Conservation (phyloP, 2,113 vertebrate species). For the Hippocampus abdominalis region DNA sequence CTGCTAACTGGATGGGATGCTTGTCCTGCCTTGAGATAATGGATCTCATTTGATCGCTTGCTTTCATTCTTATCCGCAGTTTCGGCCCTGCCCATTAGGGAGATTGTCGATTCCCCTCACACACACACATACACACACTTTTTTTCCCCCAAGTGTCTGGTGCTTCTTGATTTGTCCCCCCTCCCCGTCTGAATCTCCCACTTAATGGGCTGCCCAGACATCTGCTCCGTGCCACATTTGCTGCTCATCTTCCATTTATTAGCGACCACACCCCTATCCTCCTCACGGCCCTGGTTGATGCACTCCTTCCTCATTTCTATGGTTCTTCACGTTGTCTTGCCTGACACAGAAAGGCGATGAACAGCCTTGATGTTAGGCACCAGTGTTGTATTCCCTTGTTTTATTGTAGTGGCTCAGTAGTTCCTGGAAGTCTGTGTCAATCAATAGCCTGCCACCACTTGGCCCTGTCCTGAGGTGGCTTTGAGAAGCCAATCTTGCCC, state of each 20-base stretch:
- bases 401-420: slow-evolving; percentile 12
- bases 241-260: slow-evolving; percentile 25
- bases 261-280: slow-evolving; percentile 10
- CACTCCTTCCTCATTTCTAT: not conserved
- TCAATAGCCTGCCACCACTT: slow-evolving; percentile 40
- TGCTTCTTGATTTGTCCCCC: not conserved
- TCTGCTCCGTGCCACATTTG: slow-evolving; percentile 17
- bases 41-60: slow-evolving; percentile 47
- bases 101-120: slow-evolving; percentile 1
- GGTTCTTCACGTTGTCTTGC: not conserved
- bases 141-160: not conserved
- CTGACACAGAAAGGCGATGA: slow-evolving; percentile 7
- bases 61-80: slow-evolving; percentile 46
- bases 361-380: slow-evolving; percentile 19
- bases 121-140: not conserved
- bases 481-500: not conserved
- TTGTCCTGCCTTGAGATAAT: slow-evolving; percentile 51
- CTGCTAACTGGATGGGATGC: slow-evolving; percentile 44
- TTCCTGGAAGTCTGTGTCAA: slow-evolving; percentile 29
- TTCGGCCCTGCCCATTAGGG: slow-evolving; percentile 41
- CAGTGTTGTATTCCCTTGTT: slow-evolving; percentile 15
- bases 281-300: not conserved
- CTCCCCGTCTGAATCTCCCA: slow-evolving; percentile 25
- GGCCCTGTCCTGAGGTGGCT: slow-evolving; percentile 15
- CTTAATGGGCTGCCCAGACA: slow-evolving; percentile 30